phyloP scores from a whole-genome alignment of 2,113 vertebrate genomes.

The Notechis scutatus region DNA sequence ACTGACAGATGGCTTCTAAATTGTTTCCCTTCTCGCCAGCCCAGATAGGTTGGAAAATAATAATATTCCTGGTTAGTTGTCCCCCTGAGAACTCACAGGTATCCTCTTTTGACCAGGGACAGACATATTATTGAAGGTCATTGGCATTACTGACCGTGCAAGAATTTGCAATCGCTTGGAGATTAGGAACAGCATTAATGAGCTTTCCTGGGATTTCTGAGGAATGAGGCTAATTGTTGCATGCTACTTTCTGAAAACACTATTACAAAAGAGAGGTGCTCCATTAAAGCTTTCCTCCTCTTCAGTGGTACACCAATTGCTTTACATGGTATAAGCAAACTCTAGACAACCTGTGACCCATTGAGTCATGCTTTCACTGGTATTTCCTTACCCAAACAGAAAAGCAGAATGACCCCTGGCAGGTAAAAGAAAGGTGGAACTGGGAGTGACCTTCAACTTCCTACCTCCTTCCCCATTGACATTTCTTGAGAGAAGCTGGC shows the following conservation, averaged over 20 bases:
- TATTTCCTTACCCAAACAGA: neutral
- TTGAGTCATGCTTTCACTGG: neutral
- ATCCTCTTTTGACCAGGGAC: neutral
- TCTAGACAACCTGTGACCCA: neutral
- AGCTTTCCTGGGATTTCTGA: slow-evolving; percentile 48
- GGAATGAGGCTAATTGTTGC: slow-evolving; percentile 51
- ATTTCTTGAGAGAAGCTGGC: too few relatives aligned
- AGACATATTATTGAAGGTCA: slow-evolving; percentile 35
- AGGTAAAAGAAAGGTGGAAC: neutral
- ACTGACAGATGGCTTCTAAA: slow-evolving; percentile 1
- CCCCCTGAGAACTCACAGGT: neutral
- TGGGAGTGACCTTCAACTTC: too few relatives aligned
- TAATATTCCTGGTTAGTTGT: neutral
- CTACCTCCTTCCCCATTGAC: too few relatives aligned
- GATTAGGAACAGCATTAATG: slow-evolving; percentile 50
- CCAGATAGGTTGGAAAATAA: slow-evolving; percentile 1
- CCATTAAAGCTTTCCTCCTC: slow-evolving; percentile 37
- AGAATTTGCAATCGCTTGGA: slow-evolving; percentile 33
- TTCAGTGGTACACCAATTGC: slow-evolving; percentile 35
- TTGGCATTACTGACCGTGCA: slow-evolving; percentile 12
- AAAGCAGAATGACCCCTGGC: neutral
- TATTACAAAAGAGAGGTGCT: slow-evolving; percentile 46
- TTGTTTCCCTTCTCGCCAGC: neutral
- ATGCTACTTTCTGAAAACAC: slow-evolving; percentile 53
- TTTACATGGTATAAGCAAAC: slow-evolving; percentile 51